Percentiles rank a stretch among this genome's conserved stretches.
These are phyloP conservation scores for Oryzias javanicus DNA, from an alignment of 2,113 vertebrate genomes.

Conservation along the genomic window DNA sequence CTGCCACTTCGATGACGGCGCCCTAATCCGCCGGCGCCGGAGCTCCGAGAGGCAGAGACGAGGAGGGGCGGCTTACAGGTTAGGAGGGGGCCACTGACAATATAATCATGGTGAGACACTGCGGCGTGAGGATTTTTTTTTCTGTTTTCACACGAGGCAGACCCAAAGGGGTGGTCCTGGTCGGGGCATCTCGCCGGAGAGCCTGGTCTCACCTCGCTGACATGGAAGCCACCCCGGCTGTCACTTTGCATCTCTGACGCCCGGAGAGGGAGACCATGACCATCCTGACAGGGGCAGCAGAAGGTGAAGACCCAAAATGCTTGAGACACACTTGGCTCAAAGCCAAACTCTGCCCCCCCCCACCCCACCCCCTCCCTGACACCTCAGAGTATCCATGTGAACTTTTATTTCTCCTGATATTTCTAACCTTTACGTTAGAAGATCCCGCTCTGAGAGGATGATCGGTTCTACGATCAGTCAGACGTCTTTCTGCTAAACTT, in stretches of 20 bases:
- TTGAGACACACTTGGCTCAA: slow-evolving; percentile 73
- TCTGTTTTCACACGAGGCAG: slow-evolving; percentile 58
- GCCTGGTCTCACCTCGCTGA: slow-evolving; percentile 71
- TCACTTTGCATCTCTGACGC: slow-evolving; percentile 69
- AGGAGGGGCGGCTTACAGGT: slow-evolving; percentile 51
- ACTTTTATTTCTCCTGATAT: slow-evolving; percentile 69
- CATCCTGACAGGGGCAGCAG: slow-evolving; percentile 58
- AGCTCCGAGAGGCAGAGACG: slow-evolving; percentile 38
- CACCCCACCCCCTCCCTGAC: slow-evolving; percentile 41
- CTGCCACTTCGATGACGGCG: slow-evolving; percentile 67
- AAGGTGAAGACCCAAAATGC: slow-evolving; percentile 71
- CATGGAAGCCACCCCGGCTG: slow-evolving; percentile 74
- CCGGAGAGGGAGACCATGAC: slow-evolving; percentile 57
- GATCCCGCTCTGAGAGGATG: slow-evolving; percentile 12
- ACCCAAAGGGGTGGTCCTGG: slow-evolving; percentile 70
- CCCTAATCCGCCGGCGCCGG: slow-evolving; percentile 64
- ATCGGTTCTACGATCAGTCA: slow-evolving; percentile 4
- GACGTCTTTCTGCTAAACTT: too few species aligned
- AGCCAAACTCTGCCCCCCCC: slow-evolving; percentile 58
- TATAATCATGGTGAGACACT: slow-evolving; percentile 60
- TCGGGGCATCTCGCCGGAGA: slow-evolving; percentile 63
- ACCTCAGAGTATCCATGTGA: slow-evolving; percentile 48
- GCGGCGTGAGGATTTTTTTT: slow-evolving; percentile 35
- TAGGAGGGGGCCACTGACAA: slow-evolving; percentile 57
- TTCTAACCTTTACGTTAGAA: slow-evolving; percentile 59